Evolutionary conservation across 2,888 invertebrate genomes (phyloP), one percentile per base, ranked within the genome.

Genomic region (Lepidocyrtoides sp.): DNA sequence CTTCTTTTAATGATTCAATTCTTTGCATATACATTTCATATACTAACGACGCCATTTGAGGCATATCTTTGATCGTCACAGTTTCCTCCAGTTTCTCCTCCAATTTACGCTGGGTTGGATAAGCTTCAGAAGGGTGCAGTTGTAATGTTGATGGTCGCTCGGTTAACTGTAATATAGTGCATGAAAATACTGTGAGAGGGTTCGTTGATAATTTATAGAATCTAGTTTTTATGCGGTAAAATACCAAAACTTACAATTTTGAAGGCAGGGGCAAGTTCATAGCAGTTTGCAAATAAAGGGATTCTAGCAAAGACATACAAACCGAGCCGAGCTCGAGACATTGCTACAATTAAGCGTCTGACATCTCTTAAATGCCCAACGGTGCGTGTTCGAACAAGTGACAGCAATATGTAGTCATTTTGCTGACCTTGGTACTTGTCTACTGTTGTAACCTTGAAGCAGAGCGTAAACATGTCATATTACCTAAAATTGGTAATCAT

Each of bases 391-490:
- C 99, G 96, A 26, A 99, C 99, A 72, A 99, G 96, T 0, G 99
- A 99, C 77, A 99, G 96, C 17, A 99, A 96, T 91, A 99, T 99
- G 95, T 98, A 99, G 95, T 99, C 99, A 95, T 99, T 99, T 95
- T 99, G 99, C 95, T 99, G 99, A 89, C 99, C 99, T 95, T 99
- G 99, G 95, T 99, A 99, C 95, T 99, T 99, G 96, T 99, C 99
- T 20, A 99, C 99, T 0, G 99, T 99, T 0, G 98, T 98, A 32
- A 98, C 97, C 97, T 97, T 51, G 7, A 94, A 7, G 86, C 85
- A 36, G 60, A 66, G n/a, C n/a, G n/a, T n/a, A n/a, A n/a, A n/a
- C n/a, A n/a, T n/a, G n/a, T n/a, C n/a, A n/a, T n/a, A n/a, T n/a
- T n/a, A n/a, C n/a, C n/a, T n/a, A n/a, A n/a, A n/a, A n/a, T n/a